A percentile compares a stretch with the other conserved stretches of the same genome.
Conservation (phyloP, 2,888 invertebrate genomes). For the Hirudinaria manillensis region DNA sequence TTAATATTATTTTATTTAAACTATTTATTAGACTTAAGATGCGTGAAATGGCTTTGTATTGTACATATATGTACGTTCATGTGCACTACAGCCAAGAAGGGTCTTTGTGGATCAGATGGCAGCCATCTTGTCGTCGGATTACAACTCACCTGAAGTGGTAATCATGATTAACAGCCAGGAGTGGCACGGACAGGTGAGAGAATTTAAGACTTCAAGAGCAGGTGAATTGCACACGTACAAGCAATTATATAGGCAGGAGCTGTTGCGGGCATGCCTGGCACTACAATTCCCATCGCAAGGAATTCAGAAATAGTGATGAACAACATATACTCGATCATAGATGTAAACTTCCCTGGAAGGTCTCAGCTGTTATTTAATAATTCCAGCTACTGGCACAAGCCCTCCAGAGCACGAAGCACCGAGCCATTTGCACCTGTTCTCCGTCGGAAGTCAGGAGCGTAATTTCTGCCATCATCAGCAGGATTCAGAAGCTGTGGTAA, state of each 20-base stretch:
- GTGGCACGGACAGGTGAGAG: constrained; percentile 59
- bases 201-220: background rate
- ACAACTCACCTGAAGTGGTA: constrained; percentile 73
- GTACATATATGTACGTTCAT: too few species aligned
- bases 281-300: background rate
- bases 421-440: constrained; percentile 69
- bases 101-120: constrained; percentile 73
- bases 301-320: background rate
- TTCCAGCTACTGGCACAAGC: constrained; percentile 32
- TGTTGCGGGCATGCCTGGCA: too few species aligned
- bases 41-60: too few species aligned
- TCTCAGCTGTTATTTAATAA: background rate
- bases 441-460: constrained; percentile 76
- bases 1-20: too few species aligned
- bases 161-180: constrained; percentile 71
- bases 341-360: background rate
- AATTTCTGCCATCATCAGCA: constrained; percentile 73
- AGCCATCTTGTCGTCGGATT: constrained; percentile 71
- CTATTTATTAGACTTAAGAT: too few species aligned
- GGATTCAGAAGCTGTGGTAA: constrained; percentile 81
- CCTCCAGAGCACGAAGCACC: constrained; percentile 26
- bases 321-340: too few species aligned
- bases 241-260: too few species aligned
- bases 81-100: constrained; percentile 64
- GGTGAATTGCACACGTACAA: too few species aligned